Conservation (phyloP, 1,140 invertebrate species). For the Penaeus vannamei region DNA sequence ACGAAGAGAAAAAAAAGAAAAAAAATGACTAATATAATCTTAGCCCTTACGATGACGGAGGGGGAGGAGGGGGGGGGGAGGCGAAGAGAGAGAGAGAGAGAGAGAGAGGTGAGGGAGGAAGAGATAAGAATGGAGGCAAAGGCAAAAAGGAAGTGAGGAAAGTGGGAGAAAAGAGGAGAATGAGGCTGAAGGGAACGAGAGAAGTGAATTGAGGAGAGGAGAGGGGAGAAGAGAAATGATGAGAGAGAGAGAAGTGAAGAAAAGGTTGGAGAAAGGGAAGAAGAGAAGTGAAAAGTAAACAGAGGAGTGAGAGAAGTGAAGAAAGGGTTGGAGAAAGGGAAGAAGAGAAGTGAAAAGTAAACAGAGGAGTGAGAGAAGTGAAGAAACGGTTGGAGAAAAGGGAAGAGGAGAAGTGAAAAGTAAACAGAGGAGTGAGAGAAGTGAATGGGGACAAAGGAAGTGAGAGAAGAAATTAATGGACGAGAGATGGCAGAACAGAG, state of each 20-base stretch:
- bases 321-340: background rate
- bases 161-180: too few species aligned
- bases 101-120: background rate
- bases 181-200: background rate
- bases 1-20: background rate
- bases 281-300: background rate
- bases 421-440: slow-evolving; percentile 17
- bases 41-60: background rate
- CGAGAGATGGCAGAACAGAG: background rate
- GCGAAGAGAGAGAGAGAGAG: background rate
- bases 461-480: background rate
- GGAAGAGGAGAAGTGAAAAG: too few species aligned
- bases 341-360: background rate
- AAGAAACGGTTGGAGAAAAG: too few species aligned
- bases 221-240: too few species aligned
- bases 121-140: too few species aligned
- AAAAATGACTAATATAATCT: too few species aligned
- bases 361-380: slow-evolving; percentile 7
- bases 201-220: background rate
- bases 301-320: background rate
- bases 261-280: background rate
- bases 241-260: background rate
- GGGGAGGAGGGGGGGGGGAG: background rate
- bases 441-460: slow-evolving; percentile 20
- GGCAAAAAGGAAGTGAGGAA: background rate